These are phyloP conservation scores for Hypselothyrea guttata DNA, from an alignment of 2,888 invertebrate genomes.

Conservation along the genomic window DNA sequence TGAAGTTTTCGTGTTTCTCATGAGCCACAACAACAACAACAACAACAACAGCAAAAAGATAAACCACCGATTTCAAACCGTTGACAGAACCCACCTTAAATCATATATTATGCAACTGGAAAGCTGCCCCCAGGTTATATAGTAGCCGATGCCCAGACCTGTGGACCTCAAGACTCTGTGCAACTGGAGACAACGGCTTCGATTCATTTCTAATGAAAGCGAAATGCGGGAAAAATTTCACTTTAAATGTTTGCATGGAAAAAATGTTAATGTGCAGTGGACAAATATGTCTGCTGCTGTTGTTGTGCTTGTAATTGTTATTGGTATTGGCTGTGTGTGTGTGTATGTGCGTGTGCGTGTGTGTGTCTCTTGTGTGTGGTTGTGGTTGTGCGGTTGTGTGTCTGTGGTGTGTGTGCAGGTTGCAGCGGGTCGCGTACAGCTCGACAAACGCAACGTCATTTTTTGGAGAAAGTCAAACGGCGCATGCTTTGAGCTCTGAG, in stretches of 20 bases:
- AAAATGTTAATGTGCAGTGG: slow-evolving; percentile 69
- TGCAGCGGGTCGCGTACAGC: slow-evolving; percentile 42
- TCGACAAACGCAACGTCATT: slow-evolving; percentile 62
- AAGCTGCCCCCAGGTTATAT: slow-evolving; percentile 15
- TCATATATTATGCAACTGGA: slow-evolving; percentile 39
- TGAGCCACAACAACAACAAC: slow-evolving; percentile 22
- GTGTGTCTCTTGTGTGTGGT: slow-evolving; percentile 2
- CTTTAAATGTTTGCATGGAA: slow-evolving; percentile 62
- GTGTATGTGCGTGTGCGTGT: slow-evolving; percentile 15
- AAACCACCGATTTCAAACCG: slow-evolving; percentile 18
- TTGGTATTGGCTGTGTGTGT: slow-evolving; percentile 14
- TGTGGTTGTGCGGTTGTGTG: slow-evolving; percentile 31
- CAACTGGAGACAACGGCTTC: slow-evolving; percentile 2
- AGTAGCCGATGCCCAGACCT: slow-evolving; percentile 1
- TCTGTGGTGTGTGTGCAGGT: slow-evolving; percentile 42
- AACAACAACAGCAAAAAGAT: slow-evolving; percentile 9
- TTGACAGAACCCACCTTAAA: slow-evolving; percentile 50
- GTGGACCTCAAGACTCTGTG: slow-evolving; percentile 7
- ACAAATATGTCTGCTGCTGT: slow-evolving; percentile 55
- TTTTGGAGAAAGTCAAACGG: slow-evolving; percentile 70
- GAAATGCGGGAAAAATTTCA: slow-evolving; percentile 67
- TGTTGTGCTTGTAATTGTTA: slow-evolving; percentile 7
- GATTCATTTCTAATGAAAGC: slow-evolving; percentile 74
- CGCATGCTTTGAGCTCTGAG: slow-evolving; percentile 4
- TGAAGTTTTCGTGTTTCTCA: slow-evolving; percentile 61